Evolutionary conservation across 2,888 invertebrate genomes (phyloP), one percentile per base, ranked within the genome.

Genomic region (Cephalotes varians): DNA sequence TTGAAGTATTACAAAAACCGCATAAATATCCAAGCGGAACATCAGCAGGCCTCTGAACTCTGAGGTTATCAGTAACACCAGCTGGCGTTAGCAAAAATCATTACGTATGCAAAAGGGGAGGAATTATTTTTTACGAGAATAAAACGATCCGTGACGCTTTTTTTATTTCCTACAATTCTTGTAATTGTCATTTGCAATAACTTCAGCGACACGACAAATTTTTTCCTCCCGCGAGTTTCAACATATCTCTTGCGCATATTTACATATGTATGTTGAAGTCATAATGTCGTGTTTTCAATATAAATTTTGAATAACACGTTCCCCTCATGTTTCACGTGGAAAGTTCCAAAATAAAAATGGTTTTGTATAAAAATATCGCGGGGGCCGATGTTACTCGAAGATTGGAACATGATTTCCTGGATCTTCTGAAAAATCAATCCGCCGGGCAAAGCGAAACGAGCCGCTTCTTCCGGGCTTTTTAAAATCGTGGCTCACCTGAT

Each of bases 401-500:
- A 18, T 47, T 47, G 44, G 34, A 34, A 47, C 6, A 12, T 15
- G 28, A 47, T 28, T 65, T 25, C 9, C 25, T 28, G 28, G 44
- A 28, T 28, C 31, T 47, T 28, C 31, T 34, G n/a, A 2, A 49
- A 44, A 31, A 21, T 51, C 9, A 25, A n/a, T 58, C n/a, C 4
- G 12, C 2, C 18, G 47, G 31, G 18, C 18, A 12, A 21, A 34
- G 31, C 12, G 2, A 47, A 51, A 51, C 7, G 51, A 69, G 15
- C 0, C 34, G 21, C 21, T 49, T 62, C 21, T 47, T 47, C 18
- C 44, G n/a, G 44, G 18, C 21, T 12, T 12, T 18, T 40, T 40
- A 3, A 49, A 74, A 47, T 18, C 34, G 6, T 15, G 37, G 58
- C 86, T 82, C 72, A 92, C 92, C 90, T 88, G 87, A 51, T 47